Percentiles rank a stretch among this genome's conserved stretches.
Evolutionary conservation across 2,888 invertebrate genomes (phyloP).

Genomic region (Ophion ellenae): DNA sequence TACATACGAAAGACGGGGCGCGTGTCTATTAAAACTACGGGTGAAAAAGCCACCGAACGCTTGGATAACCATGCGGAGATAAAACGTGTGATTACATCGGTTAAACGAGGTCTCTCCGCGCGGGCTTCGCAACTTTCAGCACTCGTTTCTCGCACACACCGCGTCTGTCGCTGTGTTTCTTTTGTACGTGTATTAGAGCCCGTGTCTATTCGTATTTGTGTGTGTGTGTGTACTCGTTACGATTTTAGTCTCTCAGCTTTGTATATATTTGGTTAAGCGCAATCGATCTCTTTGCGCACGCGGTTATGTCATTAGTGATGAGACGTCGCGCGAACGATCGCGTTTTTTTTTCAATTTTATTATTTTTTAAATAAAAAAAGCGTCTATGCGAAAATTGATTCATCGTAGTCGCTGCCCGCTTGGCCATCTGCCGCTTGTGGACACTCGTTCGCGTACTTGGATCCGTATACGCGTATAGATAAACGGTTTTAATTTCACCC

Average conservation of each 20-base stretch:
- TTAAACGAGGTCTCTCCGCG: slow-evolving; percentile 55
- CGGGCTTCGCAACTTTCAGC: slow-evolving; percentile 46
- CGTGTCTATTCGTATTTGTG: not conserved
- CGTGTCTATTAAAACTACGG: slow-evolving; percentile 38
- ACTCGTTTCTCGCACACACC: slow-evolving; percentile 30
- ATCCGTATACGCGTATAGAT: no score
- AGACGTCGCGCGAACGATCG: no score
- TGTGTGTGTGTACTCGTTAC: slow-evolving; percentile 21
- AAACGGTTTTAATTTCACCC: no score
- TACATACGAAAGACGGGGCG: slow-evolving; percentile 19
- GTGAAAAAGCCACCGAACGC: slow-evolving; percentile 55
- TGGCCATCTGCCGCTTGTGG: no score
- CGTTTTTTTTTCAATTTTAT: no score
- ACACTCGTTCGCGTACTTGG: no score
- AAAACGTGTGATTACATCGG: slow-evolving; percentile 58
- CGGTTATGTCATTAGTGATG: no score
- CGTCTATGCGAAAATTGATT: no score
- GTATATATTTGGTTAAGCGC: slow-evolving; percentile 28
- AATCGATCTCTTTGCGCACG: slow-evolving; percentile 17
- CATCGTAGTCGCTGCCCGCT: no score
- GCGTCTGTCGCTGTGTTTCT: not conserved
- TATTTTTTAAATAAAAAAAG: no score
- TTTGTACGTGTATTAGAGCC: no score
- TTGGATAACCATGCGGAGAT: slow-evolving; percentile 52
- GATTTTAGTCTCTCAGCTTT: slow-evolving; percentile 20